phyloP scores from a whole-genome alignment of 2,113 vertebrate species.

The Bubalus kerabau region DNA sequence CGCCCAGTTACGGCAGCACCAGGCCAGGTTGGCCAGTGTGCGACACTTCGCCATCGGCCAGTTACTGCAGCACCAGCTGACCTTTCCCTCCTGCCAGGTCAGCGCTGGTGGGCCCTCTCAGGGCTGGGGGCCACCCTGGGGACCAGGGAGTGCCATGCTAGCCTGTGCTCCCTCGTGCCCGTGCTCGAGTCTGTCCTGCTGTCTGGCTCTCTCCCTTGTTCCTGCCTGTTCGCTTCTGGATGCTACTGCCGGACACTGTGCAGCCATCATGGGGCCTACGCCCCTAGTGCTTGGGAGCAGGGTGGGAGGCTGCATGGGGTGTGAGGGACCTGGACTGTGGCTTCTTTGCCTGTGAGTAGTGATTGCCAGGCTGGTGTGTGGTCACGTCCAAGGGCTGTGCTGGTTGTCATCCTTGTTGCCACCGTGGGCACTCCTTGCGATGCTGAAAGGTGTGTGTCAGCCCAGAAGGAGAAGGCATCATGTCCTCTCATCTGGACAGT shows the following conservation, averaged over 20 bases:
- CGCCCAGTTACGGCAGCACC: slow-evolving; percentile 96
- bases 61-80: slow-evolving; percentile 92
- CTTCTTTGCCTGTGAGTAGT: slow-evolving; percentile 25
- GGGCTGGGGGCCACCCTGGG: slow-evolving; percentile 66
- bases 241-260: not conserved
- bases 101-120: slow-evolving; percentile 81
- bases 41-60: slow-evolving; percentile 90
- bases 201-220: not conserved
- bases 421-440: not conserved
- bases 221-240: slow-evolving; percentile 58
- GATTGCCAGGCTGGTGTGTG: slow-evolving; percentile 5
- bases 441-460: not conserved
- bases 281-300: not conserved
- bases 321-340: not conserved
- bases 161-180: slow-evolving; percentile 69
- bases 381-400: not conserved
- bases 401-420: not conserved
- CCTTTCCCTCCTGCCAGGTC: slow-evolving; percentile 92
- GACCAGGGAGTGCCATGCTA: slow-evolving; percentile 72
- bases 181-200: slow-evolving; percentile 49
- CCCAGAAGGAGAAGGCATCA: not conserved
- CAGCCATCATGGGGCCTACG: accelerated
- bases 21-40: slow-evolving; percentile 94
- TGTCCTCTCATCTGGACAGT: not conserved
- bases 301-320: slow-evolving; percentile 48